Percentiles rank a stretch among this genome's conserved stretches.
Conservation (phyloP, 2,113 vertebrate species). For the Cynopterus brachyotis region DNA sequence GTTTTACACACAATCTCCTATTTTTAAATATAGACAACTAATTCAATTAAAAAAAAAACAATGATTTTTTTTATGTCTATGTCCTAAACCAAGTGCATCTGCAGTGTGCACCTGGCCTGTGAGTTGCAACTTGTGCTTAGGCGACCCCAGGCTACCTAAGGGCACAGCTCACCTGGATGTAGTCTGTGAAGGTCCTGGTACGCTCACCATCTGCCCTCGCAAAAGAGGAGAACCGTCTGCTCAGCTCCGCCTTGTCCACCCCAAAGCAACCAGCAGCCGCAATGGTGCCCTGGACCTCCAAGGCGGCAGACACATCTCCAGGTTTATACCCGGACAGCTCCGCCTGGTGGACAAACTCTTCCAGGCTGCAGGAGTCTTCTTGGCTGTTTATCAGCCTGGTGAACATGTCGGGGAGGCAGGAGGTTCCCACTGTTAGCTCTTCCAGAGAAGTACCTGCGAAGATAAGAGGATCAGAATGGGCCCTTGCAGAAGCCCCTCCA, state of each 20-base stretch:
- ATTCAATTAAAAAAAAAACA: background rate
- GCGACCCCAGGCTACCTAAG: background rate
- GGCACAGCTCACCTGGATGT: slow-evolving; percentile 84
- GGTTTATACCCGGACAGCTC: slow-evolving; percentile 80
- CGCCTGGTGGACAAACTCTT: slow-evolving; percentile 69
- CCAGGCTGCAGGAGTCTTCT: slow-evolving; percentile 58
- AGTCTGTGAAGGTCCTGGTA: slow-evolving; percentile 83
- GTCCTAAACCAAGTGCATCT: too few species aligned
- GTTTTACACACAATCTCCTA: background rate
- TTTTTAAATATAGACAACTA: background rate
- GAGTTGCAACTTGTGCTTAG: fast-evolving
- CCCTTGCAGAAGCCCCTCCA: background rate
- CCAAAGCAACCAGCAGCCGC: slow-evolving; percentile 85
- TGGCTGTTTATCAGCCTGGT: slow-evolving; percentile 79
- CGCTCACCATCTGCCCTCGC: slow-evolving; percentile 70
- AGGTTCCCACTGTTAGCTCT: slow-evolving; percentile 70
- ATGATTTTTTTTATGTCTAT: too few species aligned
- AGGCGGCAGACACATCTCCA: slow-evolving; percentile 78
- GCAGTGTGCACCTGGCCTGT: fast-evolving
- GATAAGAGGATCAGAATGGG: background rate
- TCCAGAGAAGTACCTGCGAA: slow-evolving; percentile 82
- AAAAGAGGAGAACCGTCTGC: slow-evolving; percentile 78
- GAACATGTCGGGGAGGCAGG: slow-evolving; percentile 87
- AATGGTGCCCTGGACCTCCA: slow-evolving; percentile 84
- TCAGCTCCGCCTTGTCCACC: slow-evolving; percentile 82